phyloP scores from a whole-genome alignment of 2,797 vertebrate genomes.

The Caiman crocodilus region DNA sequence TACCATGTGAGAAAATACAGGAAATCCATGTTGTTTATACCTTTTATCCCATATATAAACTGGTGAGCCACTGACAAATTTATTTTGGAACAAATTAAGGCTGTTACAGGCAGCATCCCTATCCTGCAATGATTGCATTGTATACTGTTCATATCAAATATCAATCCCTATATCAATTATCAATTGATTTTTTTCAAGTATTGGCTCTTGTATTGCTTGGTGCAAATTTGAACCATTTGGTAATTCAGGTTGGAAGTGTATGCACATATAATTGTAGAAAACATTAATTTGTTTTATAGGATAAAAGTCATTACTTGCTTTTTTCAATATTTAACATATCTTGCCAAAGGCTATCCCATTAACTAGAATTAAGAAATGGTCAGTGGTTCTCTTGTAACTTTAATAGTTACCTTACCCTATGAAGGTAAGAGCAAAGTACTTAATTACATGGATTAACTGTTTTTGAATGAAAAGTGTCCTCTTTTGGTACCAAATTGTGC shows the following conservation, averaged over 20 bases:
- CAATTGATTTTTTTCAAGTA: no score
- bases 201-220: background rate
- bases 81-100: background rate
- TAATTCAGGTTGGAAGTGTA: background rate
- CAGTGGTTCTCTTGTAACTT: background rate
- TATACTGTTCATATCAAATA: no score
- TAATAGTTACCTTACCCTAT: background rate
- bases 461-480: background rate
- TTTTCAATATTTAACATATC: no score
- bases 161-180: no score
- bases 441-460: background rate
- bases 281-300: background rate
- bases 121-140: no score
- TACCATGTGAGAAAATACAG: background rate
- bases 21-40: background rate
- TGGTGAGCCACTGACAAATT: background rate
- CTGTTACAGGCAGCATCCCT: no score
- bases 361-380: background rate
- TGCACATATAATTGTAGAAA: background rate
- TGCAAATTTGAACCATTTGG: background rate
- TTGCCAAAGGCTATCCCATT: background rate
- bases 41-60: background rate
- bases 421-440: background rate
- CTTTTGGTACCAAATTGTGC: background rate
- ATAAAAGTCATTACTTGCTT: background rate